Evolutionary conservation across 2,888 invertebrate species (phyloP).

Genomic region (Hedychridium roseum): DNA sequence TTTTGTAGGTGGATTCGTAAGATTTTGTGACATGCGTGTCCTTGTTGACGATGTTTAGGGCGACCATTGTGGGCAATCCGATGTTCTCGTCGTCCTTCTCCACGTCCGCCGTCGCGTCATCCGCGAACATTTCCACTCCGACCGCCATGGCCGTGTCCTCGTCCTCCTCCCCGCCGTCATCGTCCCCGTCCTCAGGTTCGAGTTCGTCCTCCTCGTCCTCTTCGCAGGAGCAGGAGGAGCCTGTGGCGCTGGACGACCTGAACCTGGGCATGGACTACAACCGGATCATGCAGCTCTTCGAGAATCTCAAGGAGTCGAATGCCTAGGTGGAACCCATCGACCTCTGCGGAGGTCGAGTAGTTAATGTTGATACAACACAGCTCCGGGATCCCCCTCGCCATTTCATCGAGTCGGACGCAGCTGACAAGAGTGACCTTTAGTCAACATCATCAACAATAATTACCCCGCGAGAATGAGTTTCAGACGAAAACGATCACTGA

Average conservation of each 20-base stretch:
- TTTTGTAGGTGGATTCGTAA: too few relatives aligned
- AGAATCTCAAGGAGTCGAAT: conserved; percentile 94
- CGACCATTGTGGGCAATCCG: conserved; percentile 88
- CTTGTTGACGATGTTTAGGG: too few relatives aligned
- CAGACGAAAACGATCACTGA: too few relatives aligned
- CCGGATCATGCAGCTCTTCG: conserved; percentile 97
- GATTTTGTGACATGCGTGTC: too few relatives aligned
- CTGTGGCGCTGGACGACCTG: conserved; percentile 81
- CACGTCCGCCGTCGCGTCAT: conserved; percentile 40
- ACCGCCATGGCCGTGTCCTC: conserved; percentile 23
- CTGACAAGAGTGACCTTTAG: too few relatives aligned
- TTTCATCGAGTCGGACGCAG: conserved; percentile 4
- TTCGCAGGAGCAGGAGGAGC: conserved; percentile 66
- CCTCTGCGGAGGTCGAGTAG: conserved; percentile 70
- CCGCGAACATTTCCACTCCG: conserved; percentile 30
- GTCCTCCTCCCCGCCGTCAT: conserved; percentile 48
- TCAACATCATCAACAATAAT: too few relatives aligned
- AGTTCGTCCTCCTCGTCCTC: conserved; percentile 29
- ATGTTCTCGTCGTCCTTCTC: conserved; percentile 77
- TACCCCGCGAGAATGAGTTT: too few relatives aligned
- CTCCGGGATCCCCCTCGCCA: conserved; percentile 24
- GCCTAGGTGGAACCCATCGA: conserved; percentile 81
- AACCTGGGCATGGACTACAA: conserved; percentile 92
- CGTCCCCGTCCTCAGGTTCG: conserved; percentile 62
- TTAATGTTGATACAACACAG: conserved; percentile 38